Evolutionary conservation across 2,888 invertebrate species (phyloP), one percentile per base, ranked within the genome.

Genomic region (Athalia rosae): DNA sequence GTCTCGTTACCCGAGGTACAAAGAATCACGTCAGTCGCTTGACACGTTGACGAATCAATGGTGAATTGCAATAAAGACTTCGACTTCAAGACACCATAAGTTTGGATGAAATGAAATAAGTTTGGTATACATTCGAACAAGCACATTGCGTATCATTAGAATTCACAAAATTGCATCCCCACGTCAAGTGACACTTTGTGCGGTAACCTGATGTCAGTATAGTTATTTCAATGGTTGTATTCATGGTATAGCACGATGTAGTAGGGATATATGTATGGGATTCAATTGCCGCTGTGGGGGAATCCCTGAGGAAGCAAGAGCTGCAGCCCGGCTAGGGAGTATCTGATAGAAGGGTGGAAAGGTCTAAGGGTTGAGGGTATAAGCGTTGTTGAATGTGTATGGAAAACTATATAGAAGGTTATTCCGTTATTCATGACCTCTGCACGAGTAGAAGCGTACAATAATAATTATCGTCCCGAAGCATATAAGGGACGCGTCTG

Each of bases 191-290:
- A 28, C 28, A 28, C 28, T 28, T 28, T 28, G 28, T 28, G 28
- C 28, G 28, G 28, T 28, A 28, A 28, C 28, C 28, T 28, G 28
- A 28, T 28, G 28, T 28, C 28, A 28, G 28, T 28, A 28, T 28
- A 0, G 28, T 28, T 28, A 28, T 28, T 28, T 2, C 28, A 1
- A 28, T 28, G 28, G 28, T 28, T 28, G 28, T 28, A 28, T 28
- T 28, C 28, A 28, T 28, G 28, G 28, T 28, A 28, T 28, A 28
- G 28, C 28, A 28, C 28, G 2, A 28, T 2, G 28, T 28, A 28
- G 28, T 28, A 28, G 28, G 28, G 28, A 28, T 28, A 28, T 28
- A 67, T 58, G 91, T 91, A 80, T 91, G 90, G 56, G 91, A 91
- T 82, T 71, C 71, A 71, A 71, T 71, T 71, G 59, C 71, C 13